Conservation (phyloP, 2,797 vertebrate species). For the Melanotaenia pygmaea region DNA sequence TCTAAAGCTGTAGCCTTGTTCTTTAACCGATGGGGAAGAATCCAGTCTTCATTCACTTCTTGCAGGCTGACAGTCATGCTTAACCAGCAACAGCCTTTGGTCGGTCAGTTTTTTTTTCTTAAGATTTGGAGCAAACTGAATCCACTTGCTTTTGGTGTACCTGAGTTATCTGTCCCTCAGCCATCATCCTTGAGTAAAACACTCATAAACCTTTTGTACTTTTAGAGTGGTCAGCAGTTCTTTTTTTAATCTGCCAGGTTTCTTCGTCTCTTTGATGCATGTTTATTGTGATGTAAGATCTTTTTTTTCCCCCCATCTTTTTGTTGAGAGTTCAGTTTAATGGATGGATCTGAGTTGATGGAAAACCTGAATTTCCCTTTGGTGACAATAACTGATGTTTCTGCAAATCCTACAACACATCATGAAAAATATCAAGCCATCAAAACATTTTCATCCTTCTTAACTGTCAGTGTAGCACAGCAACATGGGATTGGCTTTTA, state of each 20-base stretch:
- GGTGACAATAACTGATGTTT: conserved; percentile 22
- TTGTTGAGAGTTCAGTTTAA: conserved; percentile 18
- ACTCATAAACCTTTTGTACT: conserved; percentile 28
- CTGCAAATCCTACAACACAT: neutral
- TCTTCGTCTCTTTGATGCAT: no score
- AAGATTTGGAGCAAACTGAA: conserved; percentile 55
- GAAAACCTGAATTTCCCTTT: conserved; percentile 10
- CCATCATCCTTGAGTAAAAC: conserved; percentile 34
- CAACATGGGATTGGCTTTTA: no score
- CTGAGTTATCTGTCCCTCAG: conserved; percentile 45
- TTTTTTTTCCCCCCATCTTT: no score
- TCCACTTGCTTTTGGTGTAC: conserved; percentile 43
- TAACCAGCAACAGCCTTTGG: conserved; percentile 43
- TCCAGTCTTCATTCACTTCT: conserved; percentile 31
- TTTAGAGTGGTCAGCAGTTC: conserved; percentile 15
- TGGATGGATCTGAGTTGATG: conserved; percentile 3
- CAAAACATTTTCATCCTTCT: no score
- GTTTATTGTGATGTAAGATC: no score
- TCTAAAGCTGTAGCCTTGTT: conserved; percentile 21
- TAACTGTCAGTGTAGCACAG: no score
- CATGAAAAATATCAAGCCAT: no score
- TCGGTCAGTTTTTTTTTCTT: conserved; percentile 19
- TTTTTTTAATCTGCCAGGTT: neutral
- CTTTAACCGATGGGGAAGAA: conserved; percentile 20
- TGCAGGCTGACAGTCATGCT: conserved; percentile 52